Conservation (phyloP, 2,888 invertebrate species). For the Drosophila testacea region DNA sequence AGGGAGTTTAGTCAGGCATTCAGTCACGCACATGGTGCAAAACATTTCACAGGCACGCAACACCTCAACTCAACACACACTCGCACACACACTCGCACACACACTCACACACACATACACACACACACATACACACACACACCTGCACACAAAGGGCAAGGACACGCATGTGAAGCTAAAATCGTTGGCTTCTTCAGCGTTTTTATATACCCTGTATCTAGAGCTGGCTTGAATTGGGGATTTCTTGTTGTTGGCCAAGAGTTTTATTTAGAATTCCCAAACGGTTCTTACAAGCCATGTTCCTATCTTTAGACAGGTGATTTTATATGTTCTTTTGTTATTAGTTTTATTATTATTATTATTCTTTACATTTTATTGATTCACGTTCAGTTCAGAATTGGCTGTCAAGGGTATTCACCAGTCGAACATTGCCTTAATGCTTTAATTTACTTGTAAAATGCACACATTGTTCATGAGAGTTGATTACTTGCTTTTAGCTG, state of each 20-base stretch:
- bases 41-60: conserved; percentile 76
- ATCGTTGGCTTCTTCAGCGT: conserved; percentile 31
- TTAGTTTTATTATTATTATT: no score
- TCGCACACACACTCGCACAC: conserved; percentile 12
- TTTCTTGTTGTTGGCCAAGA: background rate
- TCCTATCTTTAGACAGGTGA: no score
- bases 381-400: no score
- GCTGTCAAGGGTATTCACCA: background rate
- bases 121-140: conserved; percentile 3
- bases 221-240: background rate
- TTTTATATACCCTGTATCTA: conserved; percentile 8
- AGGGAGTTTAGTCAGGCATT: conserved; percentile 46
- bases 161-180: conserved; percentile 34
- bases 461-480: background rate
- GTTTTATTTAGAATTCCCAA: no score
- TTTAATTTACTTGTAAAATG: background rate
- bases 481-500: background rate
- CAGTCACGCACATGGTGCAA: conserved; percentile 72
- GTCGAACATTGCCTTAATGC: background rate
- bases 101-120: conserved; percentile 7
- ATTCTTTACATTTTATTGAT: no score
- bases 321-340: no score
- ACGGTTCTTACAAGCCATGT: no score
- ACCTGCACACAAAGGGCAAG: conserved; percentile 14
- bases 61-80: conserved; percentile 51